Base-by-base conservation (phyloP, 2,888 invertebrate genomes). In the Anorthoa munda region DNA sequence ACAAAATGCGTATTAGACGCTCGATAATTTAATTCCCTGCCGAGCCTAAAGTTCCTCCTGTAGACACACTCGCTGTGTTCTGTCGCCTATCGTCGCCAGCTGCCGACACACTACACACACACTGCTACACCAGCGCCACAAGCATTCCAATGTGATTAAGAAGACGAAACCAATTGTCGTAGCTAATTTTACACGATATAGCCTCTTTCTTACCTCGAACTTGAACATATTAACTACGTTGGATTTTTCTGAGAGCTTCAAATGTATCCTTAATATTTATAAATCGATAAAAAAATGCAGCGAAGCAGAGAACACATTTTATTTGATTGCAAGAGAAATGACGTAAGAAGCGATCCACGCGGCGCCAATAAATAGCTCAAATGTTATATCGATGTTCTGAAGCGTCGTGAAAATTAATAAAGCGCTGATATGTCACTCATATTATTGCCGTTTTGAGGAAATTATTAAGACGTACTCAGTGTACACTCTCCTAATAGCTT, bases 11-110 rank as follows among this genome's bases (percentile, higher is more conserved):
- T 89, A 89, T 87, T 82, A 82, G 31, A 74, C 72, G 90, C 91
- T 92, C 90, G 90, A 89, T 88, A 88, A 89, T 89, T 88, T 87
- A 80, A 87, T 86, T 95, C 96, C 95, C 96, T 96, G 96, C 96
- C 96, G 95, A 93, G 91, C 95, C 95, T 94, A 95, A 93, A 93
- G 89, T 93, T 95, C 91, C 92, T 96, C 95, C 95, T 89, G 84
- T 87, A 89, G 89, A 94, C 94, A 91, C 94, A 93, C 93, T 91
- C 90, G 86, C 89, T 80, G 81, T 80, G 82, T 77, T 84, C 86
- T 69, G 82, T 15, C 75, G 59, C 70, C 78, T 70, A 77, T 75
- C 78, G 51, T 51, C 51, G 64, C 75, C 84, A 74, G 63, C 79
- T 86, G 75, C 88, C 83, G 58, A 78, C 86, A 79, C 89, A 67